Conservation (phyloP, 2,113 vertebrate species). For the Caretta caretta region DNA sequence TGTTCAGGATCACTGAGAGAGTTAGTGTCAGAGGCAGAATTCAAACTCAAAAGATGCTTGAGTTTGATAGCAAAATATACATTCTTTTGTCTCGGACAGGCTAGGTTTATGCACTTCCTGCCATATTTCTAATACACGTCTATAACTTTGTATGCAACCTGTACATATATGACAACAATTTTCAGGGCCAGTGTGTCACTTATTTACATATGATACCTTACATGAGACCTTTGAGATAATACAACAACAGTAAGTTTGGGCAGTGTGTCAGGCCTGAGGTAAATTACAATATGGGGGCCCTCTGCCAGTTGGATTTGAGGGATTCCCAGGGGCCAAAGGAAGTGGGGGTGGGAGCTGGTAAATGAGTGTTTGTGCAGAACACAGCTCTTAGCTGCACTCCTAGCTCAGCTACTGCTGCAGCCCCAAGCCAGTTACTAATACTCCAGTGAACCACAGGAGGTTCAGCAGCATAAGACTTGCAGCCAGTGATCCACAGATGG, state of each 20-base stretch:
- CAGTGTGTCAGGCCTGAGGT: not conserved
- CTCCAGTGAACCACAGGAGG: not conserved
- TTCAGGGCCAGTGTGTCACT: not conserved
- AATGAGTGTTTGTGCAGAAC: conserved; percentile 9
- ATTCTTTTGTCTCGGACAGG: not conserved
- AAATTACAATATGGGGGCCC: not conserved
- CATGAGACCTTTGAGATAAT: not conserved
- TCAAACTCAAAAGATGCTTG: not conserved
- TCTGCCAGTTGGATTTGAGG: not conserved
- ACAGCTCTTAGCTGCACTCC: conserved; percentile 1
- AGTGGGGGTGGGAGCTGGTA: not conserved
- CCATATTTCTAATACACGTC: not conserved
- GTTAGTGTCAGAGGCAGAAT: not conserved
- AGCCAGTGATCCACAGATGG: not conserved
- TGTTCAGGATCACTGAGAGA: not conserved
- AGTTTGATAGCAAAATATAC: not conserved
- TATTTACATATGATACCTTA: not conserved
- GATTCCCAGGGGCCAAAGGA: not conserved
- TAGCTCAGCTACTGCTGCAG: not conserved
- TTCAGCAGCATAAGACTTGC: not conserved
- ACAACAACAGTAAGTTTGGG: not conserved
- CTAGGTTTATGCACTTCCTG: not conserved
- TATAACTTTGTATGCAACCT: not conserved
- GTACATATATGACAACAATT: not conserved
- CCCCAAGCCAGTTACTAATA: conserved; percentile 15